Evolutionary conservation across 2,113 vertebrate genomes (phyloP), one percentile per base, ranked within the genome.

Genomic region (Prunella fulvescens): DNA sequence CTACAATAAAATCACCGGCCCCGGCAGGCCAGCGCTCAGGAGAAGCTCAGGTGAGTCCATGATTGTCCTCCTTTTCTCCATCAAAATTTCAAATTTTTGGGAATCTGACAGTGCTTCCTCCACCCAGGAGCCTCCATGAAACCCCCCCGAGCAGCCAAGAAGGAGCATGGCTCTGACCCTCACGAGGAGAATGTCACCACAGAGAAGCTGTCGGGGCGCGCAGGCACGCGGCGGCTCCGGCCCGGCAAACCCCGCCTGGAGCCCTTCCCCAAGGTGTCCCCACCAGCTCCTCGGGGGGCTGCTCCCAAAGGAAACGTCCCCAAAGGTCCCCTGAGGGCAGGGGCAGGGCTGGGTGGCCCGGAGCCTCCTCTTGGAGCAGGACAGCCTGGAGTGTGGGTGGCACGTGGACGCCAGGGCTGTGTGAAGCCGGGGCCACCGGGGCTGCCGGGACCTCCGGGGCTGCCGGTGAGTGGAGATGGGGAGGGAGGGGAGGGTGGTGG

Each of bases 141-240:
- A n/a, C 37, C 16, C 4, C 83, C n/a, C 2, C 48, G 67, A 39
- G 54, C 79, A 37, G 70, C 56, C 56, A 98, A 98, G 84, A 97
- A 98, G 57, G 97, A 98, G 8, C 80, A 23, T 11, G 62, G 87
- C 51, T 97, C 97, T 0, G 97, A 98, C 60, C 71, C 61, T 31
- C 18, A 53, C 12, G 96, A 98, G 44, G 98, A 99, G 79, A 99
- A 99, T 11, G 39, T 98, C 81, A 99, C 98, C 64, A 98, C 72
- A 0, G 97, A 98, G 54, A 99, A 99, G 88, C 96, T 78, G 31
- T 35, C 86, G 14, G 81, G 88, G 1, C 78, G 79, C 9, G 10
- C 8, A 0, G 69, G 73, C 14, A 53, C 57, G 1, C 80, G n/a
- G 72, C 28, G 2, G 25, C 65, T 69, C 4, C 65, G 15, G 1